These are phyloP conservation scores for Drosophila meridiana DNA, from an alignment of 2,888 invertebrate genomes.

Conservation along the genomic window DNA sequence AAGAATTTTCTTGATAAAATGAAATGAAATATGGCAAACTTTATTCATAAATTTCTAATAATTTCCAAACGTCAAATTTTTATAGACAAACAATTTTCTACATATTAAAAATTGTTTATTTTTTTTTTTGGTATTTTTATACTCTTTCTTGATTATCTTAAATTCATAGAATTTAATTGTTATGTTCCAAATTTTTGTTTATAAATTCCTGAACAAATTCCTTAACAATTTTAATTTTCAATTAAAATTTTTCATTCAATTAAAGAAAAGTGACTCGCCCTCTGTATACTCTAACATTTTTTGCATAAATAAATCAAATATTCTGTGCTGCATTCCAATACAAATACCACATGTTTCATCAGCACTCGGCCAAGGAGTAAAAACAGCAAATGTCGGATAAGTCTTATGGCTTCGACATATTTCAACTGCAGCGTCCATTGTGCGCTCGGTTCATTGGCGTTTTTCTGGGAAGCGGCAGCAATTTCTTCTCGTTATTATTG, in stretches of 20 bases:
- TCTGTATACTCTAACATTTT: neutral
- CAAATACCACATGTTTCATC: slow-evolving; percentile 8
- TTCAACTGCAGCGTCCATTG: slow-evolving; percentile 1
- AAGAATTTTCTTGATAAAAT: neutral
- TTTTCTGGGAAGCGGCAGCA: slow-evolving; percentile 45
- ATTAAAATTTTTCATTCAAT: neutral
- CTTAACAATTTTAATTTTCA: neutral
- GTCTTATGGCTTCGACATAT: slow-evolving; percentile 15
- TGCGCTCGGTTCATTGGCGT: slow-evolving; percentile 16
- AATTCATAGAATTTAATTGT: no score
- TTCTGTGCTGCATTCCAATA: neutral
- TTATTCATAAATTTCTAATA: neutral
- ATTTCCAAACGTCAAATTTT: neutral
- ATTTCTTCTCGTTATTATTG: slow-evolving; percentile 28
- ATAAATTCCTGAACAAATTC: neutral
- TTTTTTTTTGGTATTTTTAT: neutral
- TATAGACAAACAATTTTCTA: neutral
- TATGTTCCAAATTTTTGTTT: neutral
- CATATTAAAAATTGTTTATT: no score
- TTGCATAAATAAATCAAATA: neutral
- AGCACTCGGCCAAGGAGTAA: slow-evolving; percentile 17
- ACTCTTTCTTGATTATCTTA: neutral
- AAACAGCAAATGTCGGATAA: neutral
- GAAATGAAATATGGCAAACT: neutral
- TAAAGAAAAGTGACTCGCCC: neutral